Percentiles rank a stretch among this genome's conserved stretches.
These are phyloP conservation scores for Papilio helenus DNA, from an alignment of 1,140 invertebrate genomes.

Conservation along the genomic window DNA sequence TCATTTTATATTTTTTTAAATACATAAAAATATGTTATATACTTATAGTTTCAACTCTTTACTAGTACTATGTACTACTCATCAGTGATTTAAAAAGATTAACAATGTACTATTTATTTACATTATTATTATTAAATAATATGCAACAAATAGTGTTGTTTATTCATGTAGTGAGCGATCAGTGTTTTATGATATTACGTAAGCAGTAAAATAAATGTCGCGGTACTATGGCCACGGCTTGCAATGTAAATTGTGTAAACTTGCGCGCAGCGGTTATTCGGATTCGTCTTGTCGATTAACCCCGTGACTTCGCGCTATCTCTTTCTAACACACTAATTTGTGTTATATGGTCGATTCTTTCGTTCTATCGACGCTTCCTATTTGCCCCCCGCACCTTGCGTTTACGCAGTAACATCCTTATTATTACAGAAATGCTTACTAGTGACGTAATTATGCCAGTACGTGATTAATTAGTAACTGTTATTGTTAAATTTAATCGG, in stretches of 20 bases:
- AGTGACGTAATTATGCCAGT: constrained; percentile 63
- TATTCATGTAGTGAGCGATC: neutral
- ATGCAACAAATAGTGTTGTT: neutral
- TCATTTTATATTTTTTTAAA: neutral
- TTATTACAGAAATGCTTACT: constrained; percentile 54
- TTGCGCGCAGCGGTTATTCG: constrained; percentile 47
- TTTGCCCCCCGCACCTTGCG: constrained; percentile 48
- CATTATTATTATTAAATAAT: neutral
- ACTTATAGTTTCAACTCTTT: neutral
- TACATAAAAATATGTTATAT: neutral
- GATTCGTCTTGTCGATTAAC: constrained; percentile 54
- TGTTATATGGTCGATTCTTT: constrained; percentile 45
- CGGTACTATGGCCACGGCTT: neutral
- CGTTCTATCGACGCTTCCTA: constrained; percentile 51
- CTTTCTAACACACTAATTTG: constrained; percentile 38
- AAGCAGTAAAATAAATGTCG: constrained; percentile 32
- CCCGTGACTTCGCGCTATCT: constrained; percentile 45
- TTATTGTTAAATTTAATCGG: neutral
- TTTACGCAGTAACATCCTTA: constrained; percentile 55
- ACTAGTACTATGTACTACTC: no score
- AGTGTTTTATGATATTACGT: constrained; percentile 11
- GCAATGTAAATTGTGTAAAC: constrained; percentile 51
- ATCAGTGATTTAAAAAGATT: neutral
- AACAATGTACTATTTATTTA: neutral
- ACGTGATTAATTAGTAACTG: constrained; percentile 43